These are phyloP conservation scores for Ormyrus pomaceus DNA, from an alignment of 2,888 invertebrate genomes.

Conservation along the genomic window DNA sequence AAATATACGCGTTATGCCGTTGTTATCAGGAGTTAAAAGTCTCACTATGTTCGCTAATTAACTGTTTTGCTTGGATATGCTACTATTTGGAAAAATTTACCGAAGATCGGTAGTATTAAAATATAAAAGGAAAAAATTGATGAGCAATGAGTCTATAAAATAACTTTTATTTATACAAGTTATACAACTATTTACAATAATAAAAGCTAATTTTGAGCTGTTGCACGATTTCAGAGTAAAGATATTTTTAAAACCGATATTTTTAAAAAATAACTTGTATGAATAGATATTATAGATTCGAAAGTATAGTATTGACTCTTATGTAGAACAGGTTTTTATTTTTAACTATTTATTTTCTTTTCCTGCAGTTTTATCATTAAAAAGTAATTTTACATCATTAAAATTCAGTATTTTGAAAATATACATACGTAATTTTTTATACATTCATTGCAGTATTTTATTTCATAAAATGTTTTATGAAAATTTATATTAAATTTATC, in stretches of 20 bases:
- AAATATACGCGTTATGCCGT: conserved; percentile 53
- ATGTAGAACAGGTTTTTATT: background rate
- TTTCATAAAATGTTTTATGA: background rate
- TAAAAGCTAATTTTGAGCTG: too few species aligned
- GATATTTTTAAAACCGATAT: background rate
- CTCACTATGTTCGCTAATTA: conserved; percentile 21
- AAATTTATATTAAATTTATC: background rate
- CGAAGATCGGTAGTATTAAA: conserved; percentile 23
- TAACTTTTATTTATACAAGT: conserved; percentile 29
- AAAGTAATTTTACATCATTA: conserved; percentile 3
- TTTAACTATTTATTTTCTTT: background rate
- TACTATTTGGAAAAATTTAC: conserved; percentile 14
- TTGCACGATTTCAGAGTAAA: too few species aligned
- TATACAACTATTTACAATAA: background rate
- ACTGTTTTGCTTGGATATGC: conserved; percentile 45
- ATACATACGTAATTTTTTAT: conserved; percentile 67
- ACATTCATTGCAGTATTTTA: conserved; percentile 58
- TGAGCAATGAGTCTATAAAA: conserved; percentile 31
- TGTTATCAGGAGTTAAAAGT: conserved; percentile 40
- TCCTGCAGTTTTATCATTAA: background rate
- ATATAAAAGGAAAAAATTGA: conserved; percentile 17
- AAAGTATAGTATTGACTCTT: background rate
- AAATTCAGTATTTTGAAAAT: conserved; percentile 46
- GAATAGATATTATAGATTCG: background rate
- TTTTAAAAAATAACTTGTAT: conserved; percentile 8